These are phyloP conservation scores for Drosophila nr. perissopoda DNA, from an alignment of 2,888 invertebrate genomes.

Conservation along the genomic window DNA sequence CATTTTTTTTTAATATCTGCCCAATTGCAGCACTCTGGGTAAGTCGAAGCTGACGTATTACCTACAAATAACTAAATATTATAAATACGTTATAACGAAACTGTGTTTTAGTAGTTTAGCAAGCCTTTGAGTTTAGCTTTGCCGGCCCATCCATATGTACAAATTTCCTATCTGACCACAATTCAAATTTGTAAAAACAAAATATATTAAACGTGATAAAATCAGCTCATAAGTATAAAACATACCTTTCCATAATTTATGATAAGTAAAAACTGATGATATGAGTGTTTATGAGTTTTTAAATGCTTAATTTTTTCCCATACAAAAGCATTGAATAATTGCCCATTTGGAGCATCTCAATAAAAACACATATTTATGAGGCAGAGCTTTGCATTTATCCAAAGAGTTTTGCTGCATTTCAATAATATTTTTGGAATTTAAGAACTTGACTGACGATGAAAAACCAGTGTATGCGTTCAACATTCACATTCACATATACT, in stretches of 20 bases:
- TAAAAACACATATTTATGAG: background rate
- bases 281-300: slow-evolving; percentile 9
- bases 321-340: background rate
- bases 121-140: slow-evolving; percentile 69
- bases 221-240: slow-evolving; percentile 13
- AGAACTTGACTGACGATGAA: slow-evolving; percentile 10
- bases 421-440: slow-evolving; percentile 2
- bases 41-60: slow-evolving; percentile 69
- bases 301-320: background rate
- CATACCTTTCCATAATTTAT: slow-evolving; percentile 4
- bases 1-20: slow-evolving; percentile 40
- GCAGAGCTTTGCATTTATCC: slow-evolving; percentile 10
- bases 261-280: background rate
- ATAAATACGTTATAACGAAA: slow-evolving; percentile 56
- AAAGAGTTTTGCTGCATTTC: slow-evolving; percentile 7
- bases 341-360: background rate
- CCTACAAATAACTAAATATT: slow-evolving; percentile 45
- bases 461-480: background rate
- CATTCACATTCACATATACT: slow-evolving; percentile 30
- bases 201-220: slow-evolving; percentile 1
- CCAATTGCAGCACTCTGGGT: slow-evolving; percentile 70
- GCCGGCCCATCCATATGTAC: slow-evolving; percentile 62
- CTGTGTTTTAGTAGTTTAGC: slow-evolving; percentile 69
- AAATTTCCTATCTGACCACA: slow-evolving; percentile 39
- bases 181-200: slow-evolving; percentile 6